Evolutionary conservation across 2,113 vertebrate genomes (phyloP).

Genomic region (Struthio camelus): DNA sequence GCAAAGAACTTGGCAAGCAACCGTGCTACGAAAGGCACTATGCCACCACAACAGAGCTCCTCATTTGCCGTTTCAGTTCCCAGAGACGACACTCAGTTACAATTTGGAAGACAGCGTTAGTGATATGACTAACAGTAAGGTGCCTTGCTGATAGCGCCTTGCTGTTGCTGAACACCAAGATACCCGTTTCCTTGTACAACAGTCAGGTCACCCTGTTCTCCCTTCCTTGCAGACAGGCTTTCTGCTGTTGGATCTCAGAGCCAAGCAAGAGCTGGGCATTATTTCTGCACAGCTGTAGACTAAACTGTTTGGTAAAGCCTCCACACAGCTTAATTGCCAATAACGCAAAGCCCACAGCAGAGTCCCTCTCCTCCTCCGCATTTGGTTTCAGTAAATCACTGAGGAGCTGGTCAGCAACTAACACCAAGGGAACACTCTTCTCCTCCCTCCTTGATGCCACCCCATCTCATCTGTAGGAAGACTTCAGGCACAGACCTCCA

Average conservation of each 20-base stretch:
- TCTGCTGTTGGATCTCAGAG: neutral
- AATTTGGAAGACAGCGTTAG: neutral
- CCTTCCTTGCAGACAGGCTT: neutral
- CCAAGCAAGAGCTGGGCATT: neutral
- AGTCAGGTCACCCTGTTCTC: slow-evolving; percentile 49
- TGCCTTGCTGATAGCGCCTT: no score
- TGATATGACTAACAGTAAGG: neutral
- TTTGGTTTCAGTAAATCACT: neutral
- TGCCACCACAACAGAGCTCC: neutral
- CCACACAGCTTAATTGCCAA: neutral
- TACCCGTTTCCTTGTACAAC: neutral
- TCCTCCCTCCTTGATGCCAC: neutral
- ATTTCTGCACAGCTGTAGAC: slow-evolving; percentile 23
- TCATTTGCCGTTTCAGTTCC: neutral
- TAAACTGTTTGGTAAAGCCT: slow-evolving; percentile 27
- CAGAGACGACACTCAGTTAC: neutral
- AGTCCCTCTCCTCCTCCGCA: neutral
- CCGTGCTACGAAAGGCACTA: neutral
- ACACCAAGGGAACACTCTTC: neutral
- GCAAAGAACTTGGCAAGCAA: neutral
- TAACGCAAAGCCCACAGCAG: neutral
- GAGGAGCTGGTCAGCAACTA: neutral
- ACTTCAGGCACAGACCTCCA: neutral
- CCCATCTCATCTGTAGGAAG: neutral
- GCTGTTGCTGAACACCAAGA: neutral